A percentile compares a stretch with the other conserved stretches of the same genome.
phyloP scores from a whole-genome alignment of 2,888 invertebrate genomes.

The Amblyteles armatorius region DNA sequence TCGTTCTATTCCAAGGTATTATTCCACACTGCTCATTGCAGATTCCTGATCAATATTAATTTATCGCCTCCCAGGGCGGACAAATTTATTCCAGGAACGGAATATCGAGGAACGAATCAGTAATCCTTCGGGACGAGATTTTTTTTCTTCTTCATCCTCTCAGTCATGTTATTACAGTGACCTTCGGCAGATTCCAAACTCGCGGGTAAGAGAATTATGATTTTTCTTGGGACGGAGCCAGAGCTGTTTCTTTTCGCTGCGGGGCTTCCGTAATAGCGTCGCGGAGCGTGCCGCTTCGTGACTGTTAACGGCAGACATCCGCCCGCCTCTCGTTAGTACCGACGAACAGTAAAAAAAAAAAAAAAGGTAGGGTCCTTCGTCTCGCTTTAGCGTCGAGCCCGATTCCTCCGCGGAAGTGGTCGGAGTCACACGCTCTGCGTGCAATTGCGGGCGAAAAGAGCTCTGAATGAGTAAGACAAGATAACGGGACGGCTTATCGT shows the following conservation, averaged over 20 bases:
- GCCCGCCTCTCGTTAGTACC: constrained; percentile 2
- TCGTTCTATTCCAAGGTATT: neutral
- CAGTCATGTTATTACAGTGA: neutral
- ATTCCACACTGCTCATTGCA: constrained; percentile 1
- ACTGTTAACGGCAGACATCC: constrained; percentile 1
- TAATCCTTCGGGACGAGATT: neutral
- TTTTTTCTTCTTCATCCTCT: too few relatives aligned
- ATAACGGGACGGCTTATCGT: constrained; percentile 16
- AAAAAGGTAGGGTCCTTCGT: constrained; percentile 14
- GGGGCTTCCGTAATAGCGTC: constrained; percentile 7
- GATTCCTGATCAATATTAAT: constrained; percentile 33
- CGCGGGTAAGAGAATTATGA: constrained; percentile 15
- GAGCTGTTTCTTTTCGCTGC: constrained; percentile 9
- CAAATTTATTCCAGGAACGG: constrained; percentile 5
- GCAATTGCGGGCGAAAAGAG: neutral
- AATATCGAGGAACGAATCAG: neutral
- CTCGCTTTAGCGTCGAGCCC: neutral
- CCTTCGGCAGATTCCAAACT: neutral
- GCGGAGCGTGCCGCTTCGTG: neutral
- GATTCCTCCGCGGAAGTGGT: constrained; percentile 5
- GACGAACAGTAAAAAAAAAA: constrained; percentile 5
- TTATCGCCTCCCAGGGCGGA: neutral
- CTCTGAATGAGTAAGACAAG: neutral
- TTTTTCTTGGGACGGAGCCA: constrained; percentile 8
- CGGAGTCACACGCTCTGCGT: constrained; percentile 18